Evolutionary conservation across 2,888 invertebrate species (phyloP), one percentile per base, ranked within the genome.

Genomic region (Eretmocerus hayati): DNA sequence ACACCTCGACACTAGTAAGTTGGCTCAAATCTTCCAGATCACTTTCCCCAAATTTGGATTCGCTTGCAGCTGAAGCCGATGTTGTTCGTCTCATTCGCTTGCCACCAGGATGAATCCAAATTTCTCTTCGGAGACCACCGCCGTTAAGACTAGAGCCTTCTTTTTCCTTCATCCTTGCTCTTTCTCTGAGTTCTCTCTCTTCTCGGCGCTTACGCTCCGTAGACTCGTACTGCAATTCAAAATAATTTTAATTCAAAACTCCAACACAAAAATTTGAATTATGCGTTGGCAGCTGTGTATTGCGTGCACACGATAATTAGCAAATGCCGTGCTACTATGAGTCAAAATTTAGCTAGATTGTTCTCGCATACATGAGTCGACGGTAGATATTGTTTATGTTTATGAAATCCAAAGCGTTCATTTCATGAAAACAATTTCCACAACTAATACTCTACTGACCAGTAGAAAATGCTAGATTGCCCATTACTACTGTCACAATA

Each of bases 71-170:
- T 1, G 75, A 64, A 3, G 79, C 76, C 20, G 79, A 75, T 9
- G 79, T 79, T 22, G 84, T 82, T 53, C 84, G 76, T 62, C 83
- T 81, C 21, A 83, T 77, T 54, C 83, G 72, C 46, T 83, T 76
- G 4, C 85, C 90, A 64, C 87, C 86, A 4, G 89, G 87, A 61
- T 87, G 82, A 56, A 91, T 81, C 94, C 94, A 94, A 57, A 87
- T 84, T 74, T 93, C 93, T 44, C 85, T 78, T 18, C 90, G 75
- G 58, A 84, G 70, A 19, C 78, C 76, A 43, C 67, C 62, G 44
- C 75, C 72, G 51, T 61, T 62, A 52, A 69, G 70, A 49, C 72
- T 66, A 16, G 70, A 72, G 56, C 71, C 71, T 62, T 79, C 79
- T 62, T 78, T 77, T 60, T 78, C 79, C 60, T 77, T 79, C 76